Percentiles rank a stretch among this genome's conserved stretches.
phyloP scores from a whole-genome alignment of 2,888 invertebrate genomes.

The Drosophila eohydei region DNA sequence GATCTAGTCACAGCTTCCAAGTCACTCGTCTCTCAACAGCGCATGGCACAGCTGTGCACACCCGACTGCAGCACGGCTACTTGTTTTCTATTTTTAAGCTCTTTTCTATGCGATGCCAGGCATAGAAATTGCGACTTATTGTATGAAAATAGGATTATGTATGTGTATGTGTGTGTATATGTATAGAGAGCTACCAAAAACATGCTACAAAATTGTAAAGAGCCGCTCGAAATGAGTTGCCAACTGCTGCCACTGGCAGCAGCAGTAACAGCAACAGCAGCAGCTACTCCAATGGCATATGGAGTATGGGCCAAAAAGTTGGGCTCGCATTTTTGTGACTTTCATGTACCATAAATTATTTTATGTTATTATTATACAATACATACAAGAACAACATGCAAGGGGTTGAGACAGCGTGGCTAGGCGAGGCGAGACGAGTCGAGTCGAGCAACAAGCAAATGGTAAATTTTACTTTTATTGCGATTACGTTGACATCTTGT shows the following conservation, averaged over 20 bases:
- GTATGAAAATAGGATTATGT: constrained; percentile 14
- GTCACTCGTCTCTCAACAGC: neutral
- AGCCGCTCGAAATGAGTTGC: constrained; percentile 34
- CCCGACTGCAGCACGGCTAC: neutral
- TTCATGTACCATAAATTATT: constrained; percentile 81
- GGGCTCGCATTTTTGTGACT: constrained; percentile 75
- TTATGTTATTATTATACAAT: constrained; percentile 80
- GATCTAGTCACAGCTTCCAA: neutral
- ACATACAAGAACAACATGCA: constrained; percentile 41
- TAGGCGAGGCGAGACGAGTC: constrained; percentile 1
- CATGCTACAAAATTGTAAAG: constrained; percentile 68
- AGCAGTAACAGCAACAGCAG: constrained; percentile 11
- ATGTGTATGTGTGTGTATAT: constrained; percentile 16
- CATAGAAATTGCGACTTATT: constrained; percentile 57
- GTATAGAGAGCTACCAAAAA: constrained; percentile 44
- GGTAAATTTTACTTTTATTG: constrained; percentile 67
- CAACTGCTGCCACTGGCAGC: constrained; percentile 39
- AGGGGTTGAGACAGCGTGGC: constrained; percentile 16
- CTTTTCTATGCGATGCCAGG: constrained; percentile 17
- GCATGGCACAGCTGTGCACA: neutral
- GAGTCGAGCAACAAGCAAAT: constrained; percentile 59
- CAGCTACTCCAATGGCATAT: constrained; percentile 26
- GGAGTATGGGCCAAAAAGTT: constrained; percentile 35
- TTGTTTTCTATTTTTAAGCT: constrained; percentile 2
- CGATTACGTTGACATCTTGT: constrained; percentile 48